Evolutionary conservation across 2,113 vertebrate species (phyloP).

Genomic region (Psilopsiagon aymara): DNA sequence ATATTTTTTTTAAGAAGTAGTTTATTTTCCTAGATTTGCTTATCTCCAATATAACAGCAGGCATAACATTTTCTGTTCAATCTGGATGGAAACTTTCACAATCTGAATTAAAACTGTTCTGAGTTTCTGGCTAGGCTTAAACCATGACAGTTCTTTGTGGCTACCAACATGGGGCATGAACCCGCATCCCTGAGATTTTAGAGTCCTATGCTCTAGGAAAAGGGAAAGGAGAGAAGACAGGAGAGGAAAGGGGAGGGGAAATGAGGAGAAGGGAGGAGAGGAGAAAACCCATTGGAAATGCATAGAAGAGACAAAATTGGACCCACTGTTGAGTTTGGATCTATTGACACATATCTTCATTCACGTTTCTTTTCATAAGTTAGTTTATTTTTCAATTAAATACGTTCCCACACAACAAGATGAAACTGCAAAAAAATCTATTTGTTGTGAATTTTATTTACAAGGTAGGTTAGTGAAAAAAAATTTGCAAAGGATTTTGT

Average conservation of each 20-base stretch:
- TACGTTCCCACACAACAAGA: background rate
- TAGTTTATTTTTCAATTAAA: background rate
- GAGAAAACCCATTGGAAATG: background rate
- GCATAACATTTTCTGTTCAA: background rate
- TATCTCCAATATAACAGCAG: background rate
- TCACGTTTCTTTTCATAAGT: background rate
- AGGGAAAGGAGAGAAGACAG: too few relatives aligned
- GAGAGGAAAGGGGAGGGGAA: too few relatives aligned
- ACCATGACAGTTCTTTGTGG: too few relatives aligned
- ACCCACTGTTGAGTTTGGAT: background rate
- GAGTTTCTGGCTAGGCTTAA: background rate
- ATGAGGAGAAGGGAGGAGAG: too few relatives aligned
- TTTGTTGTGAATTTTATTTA: background rate
- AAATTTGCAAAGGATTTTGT: background rate
- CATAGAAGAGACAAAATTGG: background rate
- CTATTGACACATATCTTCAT: background rate
- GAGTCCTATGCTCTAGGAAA: too few relatives aligned
- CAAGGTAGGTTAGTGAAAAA: background rate
- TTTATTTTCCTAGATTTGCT: background rate
- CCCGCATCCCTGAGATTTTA: too few relatives aligned
- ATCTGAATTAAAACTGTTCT: background rate
- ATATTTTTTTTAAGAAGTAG: background rate
- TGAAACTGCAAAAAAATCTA: background rate
- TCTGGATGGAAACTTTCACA: background rate
- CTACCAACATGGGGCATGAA: too few relatives aligned